A percentile compares a stretch with the other conserved stretches of the same genome.
phyloP scores from a whole-genome alignment of 2,113 vertebrate species.

The Nycticorax nycticorax region DNA sequence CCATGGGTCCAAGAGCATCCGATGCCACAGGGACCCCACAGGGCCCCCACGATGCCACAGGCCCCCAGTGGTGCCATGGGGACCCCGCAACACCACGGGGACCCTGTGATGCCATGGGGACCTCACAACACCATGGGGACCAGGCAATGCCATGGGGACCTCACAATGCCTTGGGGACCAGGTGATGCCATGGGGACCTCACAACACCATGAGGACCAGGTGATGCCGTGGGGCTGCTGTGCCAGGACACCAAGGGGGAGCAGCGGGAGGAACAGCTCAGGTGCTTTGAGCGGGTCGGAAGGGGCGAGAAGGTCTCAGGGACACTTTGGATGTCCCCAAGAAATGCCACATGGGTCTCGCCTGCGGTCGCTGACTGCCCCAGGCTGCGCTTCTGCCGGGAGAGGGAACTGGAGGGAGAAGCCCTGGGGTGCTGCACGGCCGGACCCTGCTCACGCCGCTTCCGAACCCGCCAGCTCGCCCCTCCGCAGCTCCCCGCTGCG shows the following conservation, averaged over 20 bases:
- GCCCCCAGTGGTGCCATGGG: background rate
- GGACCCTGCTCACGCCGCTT: background rate
- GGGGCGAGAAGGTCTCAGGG: background rate
- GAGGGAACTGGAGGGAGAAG: background rate
- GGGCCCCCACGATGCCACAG: background rate
- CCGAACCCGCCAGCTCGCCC: background rate
- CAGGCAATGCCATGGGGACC: fast-evolving
- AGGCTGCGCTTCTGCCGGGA: background rate
- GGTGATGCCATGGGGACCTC: background rate
- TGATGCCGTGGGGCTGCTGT: background rate
- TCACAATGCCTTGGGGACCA: no score
- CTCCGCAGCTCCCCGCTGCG: background rate
- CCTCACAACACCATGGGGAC: background rate
- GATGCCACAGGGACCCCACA: background rate
- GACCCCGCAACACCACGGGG: fast-evolving
- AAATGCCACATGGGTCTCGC: fast-evolving
- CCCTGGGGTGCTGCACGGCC: fast-evolving
- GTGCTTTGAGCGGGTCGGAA: background rate
- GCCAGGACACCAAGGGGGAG: background rate
- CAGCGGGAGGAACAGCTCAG: background rate
- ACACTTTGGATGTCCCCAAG: background rate
- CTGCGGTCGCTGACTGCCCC: background rate
- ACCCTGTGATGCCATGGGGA: no score
- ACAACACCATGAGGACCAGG: background rate
- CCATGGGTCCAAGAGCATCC: background rate